Evolutionary conservation across 64 coral and sea anemone species (phyloP), one percentile per base, ranked within the genome.

Genomic region (Stylophora pistillata): DNA sequence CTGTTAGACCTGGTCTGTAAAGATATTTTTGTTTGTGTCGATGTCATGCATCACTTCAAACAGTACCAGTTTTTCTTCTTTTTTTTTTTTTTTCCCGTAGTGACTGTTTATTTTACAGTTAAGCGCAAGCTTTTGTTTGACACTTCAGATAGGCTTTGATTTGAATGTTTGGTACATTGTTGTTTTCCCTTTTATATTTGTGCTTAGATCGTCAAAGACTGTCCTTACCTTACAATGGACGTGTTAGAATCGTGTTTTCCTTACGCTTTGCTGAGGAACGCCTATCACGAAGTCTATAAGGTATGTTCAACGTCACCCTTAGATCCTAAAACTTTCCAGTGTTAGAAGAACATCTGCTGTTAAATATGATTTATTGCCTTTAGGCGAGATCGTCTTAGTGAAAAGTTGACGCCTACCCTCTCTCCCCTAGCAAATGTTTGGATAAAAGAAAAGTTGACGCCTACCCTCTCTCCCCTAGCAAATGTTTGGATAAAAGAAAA

Each of bases 201-300:
- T 55, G 20, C 54, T 23, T 55, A 99, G 97, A 95, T 99, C 53
- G 91, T 99, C 7, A 88, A 95, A 31, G 81, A 99, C 12, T 95
- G 93, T 29, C 97, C 97, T 0, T 95, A 91, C 85, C 91, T 99
- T 1, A 99, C 97, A 23, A 99, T 99, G 97, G 97, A 99, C 59
- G 91, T 99, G 23, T 63, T 99, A 29, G 97, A 99, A 71, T 95
- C 97, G 10, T 99, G 97, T 74, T 99, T 99, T 74, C 97, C 97
- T 0, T 99, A 99, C 58, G 91, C 93, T 27, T 72, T 99, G 37
- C 58, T 99, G 68, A 94, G 97, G 30, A 92, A 99, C 74, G 91
- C 97, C 13, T 99, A 95, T 52, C 97, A 95, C 52, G 90, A 95
- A 41, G 93, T 99, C 0, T 99, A 99, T 61, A 92, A 99, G 97